These are phyloP conservation scores for Bemisia tabaci DNA, from an alignment of 1,140 invertebrate genomes.

Conservation along the genomic window DNA sequence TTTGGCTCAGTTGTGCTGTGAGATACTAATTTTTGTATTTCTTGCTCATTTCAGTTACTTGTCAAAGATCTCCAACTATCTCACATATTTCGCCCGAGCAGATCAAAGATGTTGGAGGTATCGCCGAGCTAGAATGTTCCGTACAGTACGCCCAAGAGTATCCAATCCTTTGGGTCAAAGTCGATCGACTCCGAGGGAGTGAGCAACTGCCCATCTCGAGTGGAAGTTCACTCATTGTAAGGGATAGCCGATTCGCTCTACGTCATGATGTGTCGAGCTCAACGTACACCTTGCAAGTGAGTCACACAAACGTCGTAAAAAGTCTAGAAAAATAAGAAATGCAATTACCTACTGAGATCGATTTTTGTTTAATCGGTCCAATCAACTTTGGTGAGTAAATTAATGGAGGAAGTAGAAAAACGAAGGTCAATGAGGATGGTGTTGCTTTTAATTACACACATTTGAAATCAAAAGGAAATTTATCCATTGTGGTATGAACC, in stretches of 20 bases:
- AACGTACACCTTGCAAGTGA: slow-evolving; percentile 65
- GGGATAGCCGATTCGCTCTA: slow-evolving; percentile 74
- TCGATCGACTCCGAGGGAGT: slow-evolving; percentile 35
- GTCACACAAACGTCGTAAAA: background rate
- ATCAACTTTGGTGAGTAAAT: too few relatives aligned
- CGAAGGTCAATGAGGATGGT: too few relatives aligned
- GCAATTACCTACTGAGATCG: too few relatives aligned
- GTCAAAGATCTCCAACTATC: slow-evolving; percentile 80
- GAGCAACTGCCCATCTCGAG: slow-evolving; percentile 60
- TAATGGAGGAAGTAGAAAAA: too few relatives aligned
- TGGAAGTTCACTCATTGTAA: slow-evolving; percentile 64
- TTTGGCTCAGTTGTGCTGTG: too few relatives aligned
- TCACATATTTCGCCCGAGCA: slow-evolving; percentile 83
- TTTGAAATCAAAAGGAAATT: too few relatives aligned
- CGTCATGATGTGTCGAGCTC: slow-evolving; percentile 60
- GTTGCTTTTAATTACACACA: too few relatives aligned
- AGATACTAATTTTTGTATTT: too few relatives aligned
- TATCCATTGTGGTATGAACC: too few relatives aligned
- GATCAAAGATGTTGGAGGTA: slow-evolving; percentile 79
- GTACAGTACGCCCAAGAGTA: slow-evolving; percentile 79
- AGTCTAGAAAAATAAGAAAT: background rate
- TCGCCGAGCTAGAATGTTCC: slow-evolving; percentile 73
- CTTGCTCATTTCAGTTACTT: too few relatives aligned
- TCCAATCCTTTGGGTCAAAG: slow-evolving; percentile 69
- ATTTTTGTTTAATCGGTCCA: too few relatives aligned